phyloP scores from a whole-genome alignment of 2,888 invertebrate genomes.

The Podabrus alpinus region DNA sequence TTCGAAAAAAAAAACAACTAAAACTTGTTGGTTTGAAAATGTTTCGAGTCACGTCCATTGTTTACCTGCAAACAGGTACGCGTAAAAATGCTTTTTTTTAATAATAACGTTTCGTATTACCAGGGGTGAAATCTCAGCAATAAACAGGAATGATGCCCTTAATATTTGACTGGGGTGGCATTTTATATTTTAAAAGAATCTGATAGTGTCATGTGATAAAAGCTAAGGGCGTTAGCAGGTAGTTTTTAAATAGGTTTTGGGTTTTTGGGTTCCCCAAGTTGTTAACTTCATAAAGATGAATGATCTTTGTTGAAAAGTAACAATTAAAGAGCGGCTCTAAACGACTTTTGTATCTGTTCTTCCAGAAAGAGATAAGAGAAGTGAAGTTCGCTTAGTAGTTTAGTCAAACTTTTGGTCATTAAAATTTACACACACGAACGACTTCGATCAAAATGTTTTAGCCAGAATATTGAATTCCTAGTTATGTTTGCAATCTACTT shows the following conservation, averaged over 20 bases:
- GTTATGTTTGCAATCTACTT: neutral
- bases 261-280: slow-evolving; percentile 42
- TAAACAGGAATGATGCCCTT: slow-evolving; percentile 10
- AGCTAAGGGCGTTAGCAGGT: slow-evolving; percentile 47
- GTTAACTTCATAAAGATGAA: slow-evolving; percentile 55
- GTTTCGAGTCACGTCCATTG: neutral
- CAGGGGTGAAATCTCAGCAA: slow-evolving; percentile 1
- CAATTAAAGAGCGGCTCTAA: slow-evolving; percentile 48
- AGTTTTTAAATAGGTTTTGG: slow-evolving; percentile 50
- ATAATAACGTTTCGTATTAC: neutral
- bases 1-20: neutral
- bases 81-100: neutral
- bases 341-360: slow-evolving; percentile 42
- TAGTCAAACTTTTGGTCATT: neutral
- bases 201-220: slow-evolving; percentile 37
- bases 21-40: neutral
- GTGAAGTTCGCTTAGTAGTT: slow-evolving; percentile 16
- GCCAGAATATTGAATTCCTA: neutral
- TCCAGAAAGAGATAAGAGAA: slow-evolving; percentile 41
- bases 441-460: neutral
- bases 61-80: neutral
- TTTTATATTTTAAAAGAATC: slow-evolving; percentile 19
- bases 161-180: slow-evolving; percentile 18
- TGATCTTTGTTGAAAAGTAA: slow-evolving; percentile 51
- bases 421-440: neutral